Conservation (phyloP, 2,113 vertebrate species). For the Laticauda laticaudata region DNA sequence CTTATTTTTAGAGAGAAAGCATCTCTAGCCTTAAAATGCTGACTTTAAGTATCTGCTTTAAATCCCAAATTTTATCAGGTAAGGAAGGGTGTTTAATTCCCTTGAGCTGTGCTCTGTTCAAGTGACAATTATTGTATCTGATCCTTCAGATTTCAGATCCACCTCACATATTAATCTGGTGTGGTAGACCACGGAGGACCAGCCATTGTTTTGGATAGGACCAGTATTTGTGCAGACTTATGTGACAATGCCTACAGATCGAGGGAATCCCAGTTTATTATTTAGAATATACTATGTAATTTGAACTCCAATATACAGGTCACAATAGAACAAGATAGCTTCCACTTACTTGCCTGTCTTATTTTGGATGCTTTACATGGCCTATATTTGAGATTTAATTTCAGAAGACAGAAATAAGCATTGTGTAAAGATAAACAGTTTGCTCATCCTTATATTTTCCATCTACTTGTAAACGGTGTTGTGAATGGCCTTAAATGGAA, state of each 20-base stretch:
- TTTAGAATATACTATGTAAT: background rate
- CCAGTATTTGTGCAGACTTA: background rate
- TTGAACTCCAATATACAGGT: background rate
- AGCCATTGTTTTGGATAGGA: background rate
- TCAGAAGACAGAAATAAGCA: background rate
- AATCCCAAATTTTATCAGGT: background rate
- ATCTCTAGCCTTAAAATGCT: background rate
- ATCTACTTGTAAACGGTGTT: background rate
- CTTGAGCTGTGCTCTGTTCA: background rate
- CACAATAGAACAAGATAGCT: background rate
- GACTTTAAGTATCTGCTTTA: background rate
- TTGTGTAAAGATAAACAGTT: background rate
- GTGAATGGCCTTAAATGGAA: background rate
- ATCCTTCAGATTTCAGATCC: background rate
- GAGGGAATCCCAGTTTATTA: background rate
- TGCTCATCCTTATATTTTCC: background rate
- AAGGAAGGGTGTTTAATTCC: background rate
- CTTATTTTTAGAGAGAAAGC: background rate
- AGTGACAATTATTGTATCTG: too few species aligned
- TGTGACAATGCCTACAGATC: background rate
- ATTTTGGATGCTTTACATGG: background rate
- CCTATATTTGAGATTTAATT: background rate
- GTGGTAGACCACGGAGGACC: background rate
- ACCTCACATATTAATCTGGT: background rate
- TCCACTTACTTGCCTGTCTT: background rate